These are phyloP conservation scores for Archips xylosteana DNA, from an alignment of 2,888 invertebrate genomes.

Conservation along the genomic window DNA sequence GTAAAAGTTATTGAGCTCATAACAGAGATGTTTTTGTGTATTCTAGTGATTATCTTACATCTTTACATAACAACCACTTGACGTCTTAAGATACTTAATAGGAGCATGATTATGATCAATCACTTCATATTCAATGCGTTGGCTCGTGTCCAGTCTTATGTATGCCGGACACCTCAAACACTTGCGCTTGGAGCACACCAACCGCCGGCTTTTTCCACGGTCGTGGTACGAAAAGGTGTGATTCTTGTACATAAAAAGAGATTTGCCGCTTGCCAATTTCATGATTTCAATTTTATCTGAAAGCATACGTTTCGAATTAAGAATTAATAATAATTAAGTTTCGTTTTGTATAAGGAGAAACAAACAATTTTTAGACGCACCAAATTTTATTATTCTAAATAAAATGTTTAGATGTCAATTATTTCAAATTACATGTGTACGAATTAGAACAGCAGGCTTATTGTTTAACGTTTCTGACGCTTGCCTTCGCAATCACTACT, in stretches of 20 bases:
- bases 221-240: constrained; percentile 48
- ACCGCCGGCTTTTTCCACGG: constrained; percentile 40
- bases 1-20: too few relatives aligned
- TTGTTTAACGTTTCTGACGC: too few relatives aligned
- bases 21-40: too few relatives aligned
- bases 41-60: background rate
- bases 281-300: background rate
- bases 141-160: constrained; percentile 31
- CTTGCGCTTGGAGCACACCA: constrained; percentile 49
- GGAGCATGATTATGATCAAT: constrained; percentile 48
- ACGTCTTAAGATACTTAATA: constrained; percentile 5
- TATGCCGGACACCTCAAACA: constrained; percentile 45
- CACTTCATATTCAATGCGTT: constrained; percentile 39
- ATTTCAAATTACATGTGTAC: too few relatives aligned
- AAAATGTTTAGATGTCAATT: too few relatives aligned
- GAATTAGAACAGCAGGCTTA: too few relatives aligned
- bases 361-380: too few relatives aligned
- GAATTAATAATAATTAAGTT: too few relatives aligned
- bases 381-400: too few relatives aligned
- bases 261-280: constrained; percentile 9
- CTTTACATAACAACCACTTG: constrained; percentile 2
- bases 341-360: too few relatives aligned
- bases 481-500: too few relatives aligned
- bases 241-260: constrained; percentile 41
- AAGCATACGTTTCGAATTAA: background rate